Evolutionary conservation across 2,797 vertebrate species (phyloP).

Genomic region (Vireo griseus): DNA sequence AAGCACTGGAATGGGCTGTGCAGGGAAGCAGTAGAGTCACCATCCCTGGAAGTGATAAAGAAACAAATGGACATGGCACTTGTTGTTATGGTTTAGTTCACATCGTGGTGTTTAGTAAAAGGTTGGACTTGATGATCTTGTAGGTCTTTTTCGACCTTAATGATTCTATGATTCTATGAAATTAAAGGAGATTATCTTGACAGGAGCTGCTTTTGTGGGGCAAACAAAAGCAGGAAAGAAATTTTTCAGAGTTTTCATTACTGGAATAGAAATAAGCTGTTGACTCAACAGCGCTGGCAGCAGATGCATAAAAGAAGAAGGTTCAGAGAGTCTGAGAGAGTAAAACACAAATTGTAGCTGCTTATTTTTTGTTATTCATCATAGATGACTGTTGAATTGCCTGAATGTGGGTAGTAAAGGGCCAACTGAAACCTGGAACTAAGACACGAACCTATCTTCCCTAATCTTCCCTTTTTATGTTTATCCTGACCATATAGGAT

Average conservation of each 20-base stretch:
- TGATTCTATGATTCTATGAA: neutral
- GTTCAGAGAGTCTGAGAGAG: neutral
- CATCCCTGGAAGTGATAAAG: neutral
- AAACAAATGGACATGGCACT: neutral
- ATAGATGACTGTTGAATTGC: neutral
- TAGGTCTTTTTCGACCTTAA: neutral
- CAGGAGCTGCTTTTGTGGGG: neutral
- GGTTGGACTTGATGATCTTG: neutral
- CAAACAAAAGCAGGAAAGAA: conserved; percentile 20
- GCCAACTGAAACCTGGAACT: neutral
- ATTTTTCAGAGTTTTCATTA: conserved; percentile 40
- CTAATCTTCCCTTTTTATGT: neutral
- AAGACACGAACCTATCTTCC: neutral
- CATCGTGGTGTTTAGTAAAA: neutral
- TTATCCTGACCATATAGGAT: neutral
- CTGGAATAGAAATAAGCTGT: conserved; percentile 36
- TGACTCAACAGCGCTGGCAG: conserved; percentile 33
- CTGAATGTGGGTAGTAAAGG: neutral
- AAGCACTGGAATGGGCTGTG: neutral
- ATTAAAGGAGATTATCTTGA: neutral
- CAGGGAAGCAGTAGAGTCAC: neutral
- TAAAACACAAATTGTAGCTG: neutral
- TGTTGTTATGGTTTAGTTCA: neutral
- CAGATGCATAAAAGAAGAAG: conserved; percentile 20
- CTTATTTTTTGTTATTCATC: conserved; percentile 5